Conservation (phyloP, 2,888 invertebrate genomes). For the Beris morrisii region DNA sequence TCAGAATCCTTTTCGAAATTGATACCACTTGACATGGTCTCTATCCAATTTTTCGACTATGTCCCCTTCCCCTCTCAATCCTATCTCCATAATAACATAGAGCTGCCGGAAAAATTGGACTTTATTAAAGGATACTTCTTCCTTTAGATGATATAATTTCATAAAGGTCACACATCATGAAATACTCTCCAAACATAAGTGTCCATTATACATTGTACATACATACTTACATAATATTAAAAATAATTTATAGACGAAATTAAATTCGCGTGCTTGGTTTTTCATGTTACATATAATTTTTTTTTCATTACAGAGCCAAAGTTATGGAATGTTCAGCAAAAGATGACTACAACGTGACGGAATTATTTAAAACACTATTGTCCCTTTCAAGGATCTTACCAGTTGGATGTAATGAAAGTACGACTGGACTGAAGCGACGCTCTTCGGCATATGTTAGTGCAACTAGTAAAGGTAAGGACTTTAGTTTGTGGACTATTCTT, state of each 20-base stretch:
- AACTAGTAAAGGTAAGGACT: conserved; percentile 58
- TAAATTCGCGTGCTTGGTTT: neutral
- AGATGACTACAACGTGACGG: conserved; percentile 75
- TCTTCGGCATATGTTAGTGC: conserved; percentile 73
- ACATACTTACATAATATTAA: too few relatives aligned
- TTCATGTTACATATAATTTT: neutral
- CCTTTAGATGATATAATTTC: too few relatives aligned
- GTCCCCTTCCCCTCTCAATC: too few relatives aligned
- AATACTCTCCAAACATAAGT: too few relatives aligned
- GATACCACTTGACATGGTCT: neutral
- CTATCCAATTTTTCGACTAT: too few relatives aligned
- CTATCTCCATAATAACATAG: too few relatives aligned
- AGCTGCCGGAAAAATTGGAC: too few relatives aligned
- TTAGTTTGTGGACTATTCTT: neutral
- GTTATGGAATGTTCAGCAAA: conserved; percentile 79
- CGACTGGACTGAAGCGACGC: conserved; percentile 67
- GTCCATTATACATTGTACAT: too few relatives aligned
- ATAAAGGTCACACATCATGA: too few relatives aligned
- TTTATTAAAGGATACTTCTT: too few relatives aligned
- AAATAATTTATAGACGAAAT: too few relatives aligned
- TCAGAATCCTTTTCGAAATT: neutral
- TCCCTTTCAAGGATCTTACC: conserved; percentile 74
- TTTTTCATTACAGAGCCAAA: conserved; percentile 63
- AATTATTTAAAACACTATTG: conserved; percentile 78
- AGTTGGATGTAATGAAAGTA: conserved; percentile 61